Evolutionary conservation across 2,113 vertebrate species (phyloP).

Genomic region (Alosa alosa): DNA sequence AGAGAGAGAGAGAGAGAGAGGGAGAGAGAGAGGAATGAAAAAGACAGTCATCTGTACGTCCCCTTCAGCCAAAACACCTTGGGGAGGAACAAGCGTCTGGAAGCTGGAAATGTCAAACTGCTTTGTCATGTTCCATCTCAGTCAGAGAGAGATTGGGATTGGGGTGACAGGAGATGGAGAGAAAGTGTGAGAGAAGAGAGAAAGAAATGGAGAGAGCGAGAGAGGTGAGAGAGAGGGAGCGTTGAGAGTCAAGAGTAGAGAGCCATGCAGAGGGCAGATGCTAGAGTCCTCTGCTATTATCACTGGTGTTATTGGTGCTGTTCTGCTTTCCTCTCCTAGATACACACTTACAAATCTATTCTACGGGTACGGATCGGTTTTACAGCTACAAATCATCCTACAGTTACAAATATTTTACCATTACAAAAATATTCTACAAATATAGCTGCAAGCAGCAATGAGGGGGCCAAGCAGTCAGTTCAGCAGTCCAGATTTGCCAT

Average conservation of each 20-base stretch:
- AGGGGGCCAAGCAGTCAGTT: no score
- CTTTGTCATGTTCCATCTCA: conserved; percentile 70
- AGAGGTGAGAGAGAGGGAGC: neutral
- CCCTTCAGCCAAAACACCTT: conserved; percentile 62
- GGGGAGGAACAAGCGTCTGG: conserved; percentile 60
- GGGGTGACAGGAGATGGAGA: neutral
- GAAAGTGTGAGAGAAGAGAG: neutral
- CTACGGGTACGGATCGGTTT: no score
- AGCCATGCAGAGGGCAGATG: neutral
- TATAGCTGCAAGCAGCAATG: no score
- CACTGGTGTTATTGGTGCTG: neutral
- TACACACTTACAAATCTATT: no score
- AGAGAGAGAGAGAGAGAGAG: neutral
- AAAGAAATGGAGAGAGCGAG: neutral
- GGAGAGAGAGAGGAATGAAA: conserved; percentile 20
- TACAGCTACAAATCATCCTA: no score
- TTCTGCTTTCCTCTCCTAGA: no score
- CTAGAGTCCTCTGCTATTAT: neutral
- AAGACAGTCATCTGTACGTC: conserved; percentile 52
- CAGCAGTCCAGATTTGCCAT: no score
- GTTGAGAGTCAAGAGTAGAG: neutral
- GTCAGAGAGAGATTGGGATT: conserved; percentile 54
- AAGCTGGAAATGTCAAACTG: conserved; percentile 77
- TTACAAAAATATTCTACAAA: no score
- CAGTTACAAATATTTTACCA: no score